These are phyloP conservation scores for Nothoprocta perdicaria DNA, from an alignment of 2,113 vertebrate species.

Conservation along the genomic window DNA sequence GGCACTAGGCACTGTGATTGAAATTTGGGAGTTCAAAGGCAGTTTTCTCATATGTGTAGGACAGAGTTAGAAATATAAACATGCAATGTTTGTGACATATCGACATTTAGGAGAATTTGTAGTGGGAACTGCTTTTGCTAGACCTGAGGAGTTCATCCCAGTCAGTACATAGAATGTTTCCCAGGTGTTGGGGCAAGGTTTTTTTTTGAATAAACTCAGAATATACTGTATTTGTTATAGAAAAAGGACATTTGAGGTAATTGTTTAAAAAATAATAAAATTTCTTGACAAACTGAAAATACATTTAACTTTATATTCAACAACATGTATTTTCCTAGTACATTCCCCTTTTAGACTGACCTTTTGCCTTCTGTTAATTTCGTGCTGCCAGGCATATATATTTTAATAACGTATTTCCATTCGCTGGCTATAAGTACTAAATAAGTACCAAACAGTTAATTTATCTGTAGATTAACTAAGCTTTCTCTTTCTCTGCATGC, in stretches of 20 bases:
- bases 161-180: rapidly evolving
- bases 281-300: background rate
- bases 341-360: slow-evolving; percentile 31
- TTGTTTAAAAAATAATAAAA: background rate
- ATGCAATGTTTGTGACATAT: background rate
- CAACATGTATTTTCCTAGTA: slow-evolving; percentile 13
- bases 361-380: slow-evolving; percentile 52
- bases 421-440: background rate
- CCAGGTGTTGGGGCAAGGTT: background rate
- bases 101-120: background rate
- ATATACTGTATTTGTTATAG: background rate
- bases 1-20: rapidly evolving
- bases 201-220: background rate
- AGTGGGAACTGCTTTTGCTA: background rate
- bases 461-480: slow-evolving; percentile 19
- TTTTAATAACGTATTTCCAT: background rate
- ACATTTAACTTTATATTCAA: slow-evolving; percentile 8
- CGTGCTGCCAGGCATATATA: background rate
- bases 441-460: slow-evolving; percentile 40
- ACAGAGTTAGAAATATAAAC: background rate
- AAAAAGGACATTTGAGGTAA: background rate
- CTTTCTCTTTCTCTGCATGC: background rate
- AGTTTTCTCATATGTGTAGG: background rate
- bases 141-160: background rate
- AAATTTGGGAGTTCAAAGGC: background rate